Evolutionary conservation across 2,888 invertebrate species (phyloP).

Genomic region (Dynastes grantii): DNA sequence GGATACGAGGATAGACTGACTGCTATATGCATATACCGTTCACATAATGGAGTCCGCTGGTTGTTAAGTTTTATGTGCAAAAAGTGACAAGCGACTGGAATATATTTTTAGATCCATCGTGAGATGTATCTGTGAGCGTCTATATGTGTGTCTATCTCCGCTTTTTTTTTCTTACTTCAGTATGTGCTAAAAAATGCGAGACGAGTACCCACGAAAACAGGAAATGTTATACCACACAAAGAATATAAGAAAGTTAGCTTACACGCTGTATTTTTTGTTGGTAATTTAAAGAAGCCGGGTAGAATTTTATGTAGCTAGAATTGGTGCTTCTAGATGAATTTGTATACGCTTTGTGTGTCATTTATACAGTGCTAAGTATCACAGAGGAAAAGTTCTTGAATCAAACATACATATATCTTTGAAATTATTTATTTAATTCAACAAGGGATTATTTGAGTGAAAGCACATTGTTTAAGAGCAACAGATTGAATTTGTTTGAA

Average conservation of each 20-base stretch:
- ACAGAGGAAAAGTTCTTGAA: too few relatives aligned
- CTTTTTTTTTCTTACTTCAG: slow-evolving; percentile 27
- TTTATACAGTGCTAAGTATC: too few relatives aligned
- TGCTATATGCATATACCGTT: slow-evolving; percentile 3
- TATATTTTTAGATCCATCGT: slow-evolving; percentile 46
- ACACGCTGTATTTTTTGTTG: too few relatives aligned
- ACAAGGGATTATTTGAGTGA: too few relatives aligned
- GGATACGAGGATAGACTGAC: background rate
- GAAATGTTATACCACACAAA: slow-evolving; percentile 20
- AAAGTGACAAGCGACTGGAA: slow-evolving; percentile 44
- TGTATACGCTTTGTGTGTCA: too few relatives aligned
- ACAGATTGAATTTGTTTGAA: too few relatives aligned
- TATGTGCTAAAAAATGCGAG: slow-evolving; percentile 27
- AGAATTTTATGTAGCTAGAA: too few relatives aligned
- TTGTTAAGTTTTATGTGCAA: slow-evolving; percentile 49
- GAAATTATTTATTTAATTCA: too few relatives aligned
- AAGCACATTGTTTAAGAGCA: too few relatives aligned
- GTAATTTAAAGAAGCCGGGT: too few relatives aligned
- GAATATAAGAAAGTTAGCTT: background rate
- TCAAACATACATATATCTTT: too few relatives aligned
- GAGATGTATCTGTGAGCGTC: slow-evolving; percentile 26
- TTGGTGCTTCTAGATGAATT: too few relatives aligned
- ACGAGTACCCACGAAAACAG: slow-evolving; percentile 19
- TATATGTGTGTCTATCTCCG: background rate
- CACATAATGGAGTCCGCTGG: slow-evolving; percentile 39